Base-by-base conservation (phyloP, 2,113 vertebrate species). In the Saccopteryx leptura region DNA sequence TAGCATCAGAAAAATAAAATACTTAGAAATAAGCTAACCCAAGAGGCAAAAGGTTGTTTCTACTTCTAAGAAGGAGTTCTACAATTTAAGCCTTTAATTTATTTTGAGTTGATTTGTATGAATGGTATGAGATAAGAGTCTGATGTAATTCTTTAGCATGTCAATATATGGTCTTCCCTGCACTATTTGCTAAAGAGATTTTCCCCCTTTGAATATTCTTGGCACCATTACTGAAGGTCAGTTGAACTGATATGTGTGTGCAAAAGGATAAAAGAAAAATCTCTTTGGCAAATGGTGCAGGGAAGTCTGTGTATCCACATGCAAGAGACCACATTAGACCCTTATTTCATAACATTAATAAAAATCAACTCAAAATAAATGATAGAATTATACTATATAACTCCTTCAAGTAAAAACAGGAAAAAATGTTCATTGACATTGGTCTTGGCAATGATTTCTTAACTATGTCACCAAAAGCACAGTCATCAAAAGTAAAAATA, bases 1-100 rank as follows among this genome's bases (percentile, higher is more conserved):
- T 84, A 68, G n/a, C n/a, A 86, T 86, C 65, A 56, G 24, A 61
- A 75, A 61, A 88, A 88, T 87, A 19, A 87, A 46, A 72, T 46
- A 19, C 24, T 60, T 72, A 74, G 56, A 69, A 74, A n/a, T 61
- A 50, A 26, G 3, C 23, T 71, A 61, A 61, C 11, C 26, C 61
- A 88, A 12, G 46, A 75, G 2, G 8, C n/a, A 23, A 54, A 68
- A 66, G 19, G 68, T 31, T 54, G 31, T 84, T 54, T 39, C 39
- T 31, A 54, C 48, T 68, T 63, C 24, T 63, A 63, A 24, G 61
- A 63, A 63, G 61, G 61, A 63, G 61, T 63, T 63, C 24, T 63
- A 63, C 24, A 63, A 3, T 63, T 63, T 63, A 63, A 63, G 61
- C 11, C 3, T 63, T 63, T 63, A 26, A 63, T 63, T 9, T 15